These are phyloP conservation scores for Xylocampa areola DNA, from an alignment of 2,888 invertebrate species.

Conservation along the genomic window DNA sequence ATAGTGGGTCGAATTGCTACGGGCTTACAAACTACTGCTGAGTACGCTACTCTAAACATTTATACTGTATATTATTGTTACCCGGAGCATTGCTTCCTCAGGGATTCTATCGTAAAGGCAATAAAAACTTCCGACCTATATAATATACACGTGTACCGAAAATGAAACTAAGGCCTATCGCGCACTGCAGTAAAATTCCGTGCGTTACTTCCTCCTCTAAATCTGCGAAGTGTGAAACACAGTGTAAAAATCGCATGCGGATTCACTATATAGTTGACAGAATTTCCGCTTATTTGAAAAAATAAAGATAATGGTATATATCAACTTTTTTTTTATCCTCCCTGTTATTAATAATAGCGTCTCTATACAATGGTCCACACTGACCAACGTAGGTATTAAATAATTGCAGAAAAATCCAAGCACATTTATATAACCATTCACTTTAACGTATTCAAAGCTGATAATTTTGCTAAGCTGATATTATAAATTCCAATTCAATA, in stretches of 20 bases:
- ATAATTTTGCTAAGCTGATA: conserved; percentile 13
- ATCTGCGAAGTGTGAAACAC: too few relatives aligned
- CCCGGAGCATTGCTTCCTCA: conserved; percentile 2
- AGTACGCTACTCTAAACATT: conserved; percentile 40
- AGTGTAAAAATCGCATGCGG: too few relatives aligned
- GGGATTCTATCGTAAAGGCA: conserved; percentile 12
- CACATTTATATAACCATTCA: conserved; percentile 1
- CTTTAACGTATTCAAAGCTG: background rate
- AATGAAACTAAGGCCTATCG: background rate
- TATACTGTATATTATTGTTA: conserved; percentile 25
- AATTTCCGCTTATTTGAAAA: too few relatives aligned
- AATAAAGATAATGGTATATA: background rate
- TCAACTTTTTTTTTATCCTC: too few relatives aligned
- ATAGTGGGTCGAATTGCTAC: conserved; percentile 18
- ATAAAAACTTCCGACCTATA: conserved; percentile 11
- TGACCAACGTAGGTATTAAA: too few relatives aligned
- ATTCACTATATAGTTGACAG: too few relatives aligned
- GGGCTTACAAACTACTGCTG: conserved; percentile 41
- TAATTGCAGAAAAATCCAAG: background rate
- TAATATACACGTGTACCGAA: background rate
- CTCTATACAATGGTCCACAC: too few relatives aligned
- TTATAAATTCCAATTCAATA: conserved; percentile 22
- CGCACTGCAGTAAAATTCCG: too few relatives aligned
- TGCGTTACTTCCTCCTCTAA: too few relatives aligned
- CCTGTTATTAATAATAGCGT: too few relatives aligned